Conservation (phyloP, 2,113 vertebrate genomes). For the Dasypus novemcinctus region DNA sequence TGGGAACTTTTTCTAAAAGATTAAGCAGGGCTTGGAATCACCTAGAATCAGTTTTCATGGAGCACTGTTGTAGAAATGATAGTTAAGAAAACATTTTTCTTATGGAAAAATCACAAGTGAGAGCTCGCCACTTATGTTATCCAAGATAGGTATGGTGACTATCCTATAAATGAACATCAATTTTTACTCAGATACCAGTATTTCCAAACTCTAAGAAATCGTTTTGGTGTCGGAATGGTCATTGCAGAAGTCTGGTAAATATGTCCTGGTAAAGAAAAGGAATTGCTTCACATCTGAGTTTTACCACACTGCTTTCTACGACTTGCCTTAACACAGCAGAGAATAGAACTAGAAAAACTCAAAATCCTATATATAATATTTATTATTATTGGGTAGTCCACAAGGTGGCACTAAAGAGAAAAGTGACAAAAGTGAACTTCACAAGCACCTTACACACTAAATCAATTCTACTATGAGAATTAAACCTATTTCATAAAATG, state of each 20-base stretch:
- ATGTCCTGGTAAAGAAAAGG: constrained; percentile 16
- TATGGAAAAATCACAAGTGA: constrained; percentile 74
- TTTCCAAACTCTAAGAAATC: constrained; percentile 75
- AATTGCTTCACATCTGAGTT: neutral
- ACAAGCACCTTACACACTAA: constrained; percentile 69
- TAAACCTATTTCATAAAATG: constrained; percentile 63
- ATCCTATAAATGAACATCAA: constrained; percentile 81
- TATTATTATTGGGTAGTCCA: constrained; percentile 80
- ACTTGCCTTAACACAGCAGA: neutral
- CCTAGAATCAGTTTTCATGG: constrained; percentile 64
- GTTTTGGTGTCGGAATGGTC: constrained; percentile 71
- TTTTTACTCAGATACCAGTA: constrained; percentile 77
- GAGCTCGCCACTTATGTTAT: constrained; percentile 76
- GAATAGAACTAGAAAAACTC: neutral
- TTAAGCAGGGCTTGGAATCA: constrained; percentile 71
- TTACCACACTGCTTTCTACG: constrained; percentile 23
- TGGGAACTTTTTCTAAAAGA: constrained; percentile 56
- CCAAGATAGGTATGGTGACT: constrained; percentile 79
- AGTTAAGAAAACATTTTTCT: constrained; percentile 76
- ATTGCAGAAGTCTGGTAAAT: constrained; percentile 73
- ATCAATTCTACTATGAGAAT: constrained; percentile 77
- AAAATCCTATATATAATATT: neutral
- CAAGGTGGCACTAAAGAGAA: constrained; percentile 89
- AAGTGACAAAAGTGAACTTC: constrained; percentile 82
- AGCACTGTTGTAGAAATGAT: constrained; percentile 64